These are phyloP conservation scores for Allobates femoralis DNA, from an alignment of 2,797 vertebrate genomes.

Conservation along the genomic window DNA sequence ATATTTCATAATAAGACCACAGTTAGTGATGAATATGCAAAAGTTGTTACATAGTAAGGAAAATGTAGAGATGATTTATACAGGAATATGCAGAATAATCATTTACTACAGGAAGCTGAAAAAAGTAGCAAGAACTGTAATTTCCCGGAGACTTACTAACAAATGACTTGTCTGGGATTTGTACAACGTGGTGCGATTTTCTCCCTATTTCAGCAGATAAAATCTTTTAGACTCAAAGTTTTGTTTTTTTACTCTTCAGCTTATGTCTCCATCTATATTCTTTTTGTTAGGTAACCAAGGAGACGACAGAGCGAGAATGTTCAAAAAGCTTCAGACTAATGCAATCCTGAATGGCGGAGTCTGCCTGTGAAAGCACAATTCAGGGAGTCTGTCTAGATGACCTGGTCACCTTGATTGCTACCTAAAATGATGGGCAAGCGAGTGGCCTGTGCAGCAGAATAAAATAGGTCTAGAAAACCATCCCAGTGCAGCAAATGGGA, in stretches of 20 bases:
- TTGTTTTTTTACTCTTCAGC: background rate
- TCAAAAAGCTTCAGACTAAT: conserved; percentile 36
- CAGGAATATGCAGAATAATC: background rate
- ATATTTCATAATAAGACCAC: background rate
- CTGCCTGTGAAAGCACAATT: conserved; percentile 14
- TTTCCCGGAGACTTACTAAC: conserved; percentile 45
- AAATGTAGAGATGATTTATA: conserved; percentile 9
- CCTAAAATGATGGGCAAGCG: conserved; percentile 25
- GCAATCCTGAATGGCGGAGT: conserved; percentile 15
- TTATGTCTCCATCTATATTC: conserved; percentile 47
- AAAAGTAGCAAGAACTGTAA: conserved; percentile 13
- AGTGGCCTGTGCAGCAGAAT: background rate
- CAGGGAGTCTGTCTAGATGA: background rate
- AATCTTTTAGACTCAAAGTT: background rate
- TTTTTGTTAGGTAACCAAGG: conserved; percentile 56
- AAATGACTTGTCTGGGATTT: conserved; percentile 37
- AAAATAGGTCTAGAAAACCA: background rate
- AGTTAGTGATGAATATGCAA: background rate
- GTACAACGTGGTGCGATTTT: conserved; percentile 27
- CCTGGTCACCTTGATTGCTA: conserved; percentile 43
- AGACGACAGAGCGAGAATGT: conserved; percentile 29
- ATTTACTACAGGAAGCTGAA: background rate
- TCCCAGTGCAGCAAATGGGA: background rate
- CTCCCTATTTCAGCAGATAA: conserved; percentile 44
- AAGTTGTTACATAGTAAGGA: conserved; percentile 5